Conservation (phyloP, 2,888 invertebrate genomes). For the Rhagonycha fulva region DNA sequence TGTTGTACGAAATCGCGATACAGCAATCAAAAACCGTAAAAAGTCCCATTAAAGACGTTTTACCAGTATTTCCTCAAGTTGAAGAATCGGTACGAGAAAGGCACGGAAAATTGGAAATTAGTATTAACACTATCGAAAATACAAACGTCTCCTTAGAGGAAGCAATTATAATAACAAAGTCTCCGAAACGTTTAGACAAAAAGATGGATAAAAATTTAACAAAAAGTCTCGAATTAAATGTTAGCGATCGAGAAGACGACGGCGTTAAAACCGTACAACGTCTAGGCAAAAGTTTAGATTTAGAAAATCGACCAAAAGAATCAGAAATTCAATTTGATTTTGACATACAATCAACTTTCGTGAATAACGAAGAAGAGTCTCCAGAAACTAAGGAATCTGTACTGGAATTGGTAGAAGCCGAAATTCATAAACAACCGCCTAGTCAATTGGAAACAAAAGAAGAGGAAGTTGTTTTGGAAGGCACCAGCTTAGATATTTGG, state of each 20-base stretch:
- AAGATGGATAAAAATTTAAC: conserved; percentile 56
- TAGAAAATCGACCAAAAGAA: conserved; percentile 48
- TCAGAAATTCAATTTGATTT: conserved; percentile 45
- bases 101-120: conserved; percentile 75
- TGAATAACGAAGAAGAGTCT: conserved; percentile 44
- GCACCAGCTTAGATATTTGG: conserved; percentile 56
- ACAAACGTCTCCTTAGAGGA: conserved; percentile 60
- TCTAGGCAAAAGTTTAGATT: conserved; percentile 54
- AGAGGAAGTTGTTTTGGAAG: conserved; percentile 50
- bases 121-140: conserved; percentile 64
- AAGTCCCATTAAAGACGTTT: conserved; percentile 73
- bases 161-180: conserved; percentile 76
- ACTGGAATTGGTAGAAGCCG: conserved; percentile 59
- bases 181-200: conserved; percentile 70
- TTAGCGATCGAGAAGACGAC: conserved; percentile 47
- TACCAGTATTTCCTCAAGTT: conserved; percentile 73
- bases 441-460: conserved; percentile 31
- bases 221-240: conserved; percentile 70
- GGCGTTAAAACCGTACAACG: conserved; percentile 48
- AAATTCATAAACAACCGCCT: conserved; percentile 55
- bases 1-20: conserved; percentile 75
- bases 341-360: conserved; percentile 46
- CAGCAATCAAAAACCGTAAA: conserved; percentile 75
- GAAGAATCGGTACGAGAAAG: conserved; percentile 76
- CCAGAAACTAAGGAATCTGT: conserved; percentile 57